Base-by-base conservation (phyloP, 2,113 vertebrate genomes). In the Caranx ignobilis region DNA sequence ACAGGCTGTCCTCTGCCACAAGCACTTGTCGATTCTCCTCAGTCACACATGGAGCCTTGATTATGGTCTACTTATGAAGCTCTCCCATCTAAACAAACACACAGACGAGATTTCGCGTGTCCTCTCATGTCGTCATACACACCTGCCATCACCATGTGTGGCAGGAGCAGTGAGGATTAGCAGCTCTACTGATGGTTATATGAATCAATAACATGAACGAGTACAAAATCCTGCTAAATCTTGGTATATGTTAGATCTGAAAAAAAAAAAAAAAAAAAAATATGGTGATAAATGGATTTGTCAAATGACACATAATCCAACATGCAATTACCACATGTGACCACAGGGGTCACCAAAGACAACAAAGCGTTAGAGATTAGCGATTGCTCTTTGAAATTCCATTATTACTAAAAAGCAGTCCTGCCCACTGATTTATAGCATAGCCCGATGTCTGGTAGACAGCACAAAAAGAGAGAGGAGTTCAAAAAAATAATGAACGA, bases 1-100 rank as follows among this genome's bases (percentile, higher is more conserved):
- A 50, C 64, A 26, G 59, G 9, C 52, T 35, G 52, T 84, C 26
- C 71, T 80, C 60, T 39, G 65, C 74, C 37, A 69, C 57, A 73
- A 55, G 31, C 63, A 79, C 70, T 79, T 67, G 45, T 63, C 35
- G 0, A 47, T 57, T 61, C 32, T 66, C 55, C 19, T 56, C 35
- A 12, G 11, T 52, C 31, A 32, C 47, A 60, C 10, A 12, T 35
- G n/a, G 7, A 63, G 26, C 45, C 77, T 39, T 64, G 65, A 73
- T 79, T 67, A 57, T 39, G 19, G 52, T 55, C 50, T 35, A 16
- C 48, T 61, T 13, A 47, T 47, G 70, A 62, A 47, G 16, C 69
- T 66, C 4, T 32, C 11, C 3, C 12, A 39, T 55, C 34, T n/a
- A 39, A 69, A 72, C 18, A 73, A 39, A 73, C 10, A 63, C 13